phyloP scores from a whole-genome alignment of 2,113 vertebrate species.

The Chrysemys picta region DNA sequence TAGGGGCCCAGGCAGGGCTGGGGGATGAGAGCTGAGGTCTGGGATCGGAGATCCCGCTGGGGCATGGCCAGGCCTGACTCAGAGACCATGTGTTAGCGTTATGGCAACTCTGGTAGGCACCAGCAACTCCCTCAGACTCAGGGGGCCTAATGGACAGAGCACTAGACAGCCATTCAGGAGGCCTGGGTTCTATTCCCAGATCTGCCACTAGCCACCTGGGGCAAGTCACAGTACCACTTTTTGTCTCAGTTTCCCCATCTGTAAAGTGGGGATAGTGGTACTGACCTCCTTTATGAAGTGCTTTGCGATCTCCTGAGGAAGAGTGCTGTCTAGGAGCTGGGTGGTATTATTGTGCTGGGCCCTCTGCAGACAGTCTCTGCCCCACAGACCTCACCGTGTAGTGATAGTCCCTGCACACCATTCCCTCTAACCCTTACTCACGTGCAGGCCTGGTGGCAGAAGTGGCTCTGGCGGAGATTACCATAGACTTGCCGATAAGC shows the following conservation, averaged over 20 bases:
- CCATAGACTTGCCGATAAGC: background rate
- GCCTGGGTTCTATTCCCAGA: background rate
- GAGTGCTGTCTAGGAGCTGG: background rate
- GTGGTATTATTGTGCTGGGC: background rate
- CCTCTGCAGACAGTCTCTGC: background rate
- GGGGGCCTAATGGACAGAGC: background rate
- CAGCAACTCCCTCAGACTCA: background rate
- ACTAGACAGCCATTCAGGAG: background rate
- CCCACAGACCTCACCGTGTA: background rate
- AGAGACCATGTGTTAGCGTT: background rate
- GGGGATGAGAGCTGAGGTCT: background rate
- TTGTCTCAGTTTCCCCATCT: constrained; percentile 4
- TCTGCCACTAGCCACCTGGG: background rate
- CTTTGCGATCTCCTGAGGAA: background rate
- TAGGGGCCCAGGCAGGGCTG: background rate
- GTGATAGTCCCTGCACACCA: background rate
- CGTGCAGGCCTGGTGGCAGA: background rate
- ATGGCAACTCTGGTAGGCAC: background rate
- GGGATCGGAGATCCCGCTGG: background rate
- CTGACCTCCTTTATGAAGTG: background rate
- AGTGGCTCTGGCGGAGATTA: no score
- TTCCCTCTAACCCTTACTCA: background rate
- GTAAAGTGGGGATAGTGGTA: background rate
- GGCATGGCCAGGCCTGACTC: background rate
- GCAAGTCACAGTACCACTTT: background rate